Evolutionary conservation across 2,113 vertebrate genomes (phyloP).

Genomic region (Pseudolaguvia tuberculata): DNA sequence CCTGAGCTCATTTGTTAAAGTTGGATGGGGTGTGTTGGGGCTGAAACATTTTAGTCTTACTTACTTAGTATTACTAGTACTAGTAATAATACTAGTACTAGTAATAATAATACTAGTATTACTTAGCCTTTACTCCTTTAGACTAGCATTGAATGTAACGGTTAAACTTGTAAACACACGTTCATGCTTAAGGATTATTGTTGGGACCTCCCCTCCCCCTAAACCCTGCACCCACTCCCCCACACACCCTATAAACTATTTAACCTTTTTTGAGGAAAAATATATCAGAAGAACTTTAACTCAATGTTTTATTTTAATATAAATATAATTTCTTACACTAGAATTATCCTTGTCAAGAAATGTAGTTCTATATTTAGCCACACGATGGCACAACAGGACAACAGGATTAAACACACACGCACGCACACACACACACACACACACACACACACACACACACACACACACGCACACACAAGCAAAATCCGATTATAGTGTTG

Average conservation of each 20-base stretch:
- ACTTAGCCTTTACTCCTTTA: background rate
- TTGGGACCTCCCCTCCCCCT: background rate
- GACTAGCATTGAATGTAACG: too few species aligned
- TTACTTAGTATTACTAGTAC: too few species aligned
- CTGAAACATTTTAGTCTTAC: background rate
- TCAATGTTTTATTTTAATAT: background rate
- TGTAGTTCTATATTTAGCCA: conserved; percentile 59
- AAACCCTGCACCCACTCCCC: background rate
- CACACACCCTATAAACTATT: background rate
- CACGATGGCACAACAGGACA: conserved; percentile 70
- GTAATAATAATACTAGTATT: background rate
- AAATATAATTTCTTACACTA: background rate
- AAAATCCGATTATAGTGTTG: too few species aligned
- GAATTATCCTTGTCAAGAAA: background rate
- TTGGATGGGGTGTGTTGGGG: too few species aligned
- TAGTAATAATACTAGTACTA: too few species aligned
- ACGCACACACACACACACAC: background rate
- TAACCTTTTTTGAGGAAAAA: background rate
- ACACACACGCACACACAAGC: too few species aligned
- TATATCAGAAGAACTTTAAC: too few species aligned
- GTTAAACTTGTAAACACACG: background rate
- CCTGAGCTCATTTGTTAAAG: conserved; percentile 45
- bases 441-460: background rate
- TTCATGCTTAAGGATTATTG: background rate
- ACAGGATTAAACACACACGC: background rate